Base-by-base conservation (phyloP, 2,888 invertebrate genomes). In the Ectobius pallidus region DNA sequence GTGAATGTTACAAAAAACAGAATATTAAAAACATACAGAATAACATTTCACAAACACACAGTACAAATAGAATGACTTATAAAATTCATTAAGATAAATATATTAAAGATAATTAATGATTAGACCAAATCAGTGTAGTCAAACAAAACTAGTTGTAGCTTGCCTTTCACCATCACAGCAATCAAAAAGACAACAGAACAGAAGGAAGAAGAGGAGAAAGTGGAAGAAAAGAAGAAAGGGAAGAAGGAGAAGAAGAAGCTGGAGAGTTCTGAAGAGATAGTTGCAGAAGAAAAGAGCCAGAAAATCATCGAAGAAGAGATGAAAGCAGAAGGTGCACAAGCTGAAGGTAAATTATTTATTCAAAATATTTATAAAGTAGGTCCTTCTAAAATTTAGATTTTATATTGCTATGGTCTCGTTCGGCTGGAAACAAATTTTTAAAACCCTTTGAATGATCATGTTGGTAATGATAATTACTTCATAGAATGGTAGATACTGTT, bases 141-240 rank as follows among this genome's bases (percentile, higher is more conserved):
- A 6, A 34, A 7, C 6, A 34, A 6, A 34, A 34, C 34, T 46
- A 65, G 44, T 65, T 44, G 44, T 65, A 46, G 65, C 25, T 27
- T 65, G 46, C 6, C 46, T 65, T 65, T 52, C 34, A 69, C 49
- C 30, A 69, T 9, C 55, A 52, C 69, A 69, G 52, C 69, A 18
- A n/a, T 72, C 77, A 78, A 79, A 39, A 83, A 81, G 34, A 79
- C 82, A 75, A 84, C 83, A 65, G 79, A 80, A 11, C 11, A 25
- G 16, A 18, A 46, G 46, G 65, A 65, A 14, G 65, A 65, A 22
- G 16, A 25, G 49, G 83, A 84, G 79, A 82, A 82, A 69, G 84
- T 84, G 63, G 83, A 84, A 76, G 79, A 70, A 22, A 74, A 75
- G 44, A 44, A 71, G 39, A 75, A 39, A 52, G 69, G 46, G 27